Evolutionary conservation across 2,797 vertebrate species (phyloP).

Genomic region (Diglossa cyanea): DNA sequence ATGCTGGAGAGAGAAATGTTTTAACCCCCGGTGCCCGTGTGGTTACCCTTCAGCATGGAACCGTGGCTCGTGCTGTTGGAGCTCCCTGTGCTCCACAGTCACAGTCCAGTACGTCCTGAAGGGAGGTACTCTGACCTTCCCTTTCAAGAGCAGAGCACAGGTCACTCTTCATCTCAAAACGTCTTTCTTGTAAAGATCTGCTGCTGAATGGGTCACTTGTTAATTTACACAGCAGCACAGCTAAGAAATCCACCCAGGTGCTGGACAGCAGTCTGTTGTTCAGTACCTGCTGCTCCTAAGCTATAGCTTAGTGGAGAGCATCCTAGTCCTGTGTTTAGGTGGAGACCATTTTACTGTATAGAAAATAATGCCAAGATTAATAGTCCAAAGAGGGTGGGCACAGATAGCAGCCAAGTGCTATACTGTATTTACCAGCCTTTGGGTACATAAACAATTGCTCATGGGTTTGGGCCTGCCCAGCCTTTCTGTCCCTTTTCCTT

Average conservation of each 20-base stretch:
- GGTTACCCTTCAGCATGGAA: background rate
- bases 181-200: background rate
- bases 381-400: background rate
- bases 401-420: background rate
- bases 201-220: background rate
- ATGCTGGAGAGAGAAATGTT: background rate
- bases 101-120: background rate
- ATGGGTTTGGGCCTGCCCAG: background rate
- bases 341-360: background rate
- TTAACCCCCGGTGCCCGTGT: rapidly evolving
- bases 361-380: background rate
- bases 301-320: background rate
- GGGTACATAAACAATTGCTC: background rate
- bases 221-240: background rate
- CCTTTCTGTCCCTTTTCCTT: background rate
- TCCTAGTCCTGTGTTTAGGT: background rate
- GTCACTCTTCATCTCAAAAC: background rate
- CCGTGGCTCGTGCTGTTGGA: background rate
- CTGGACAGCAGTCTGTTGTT: background rate
- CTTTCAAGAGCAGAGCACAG: background rate
- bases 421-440: background rate
- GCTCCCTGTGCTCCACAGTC: background rate
- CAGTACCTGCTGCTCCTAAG: background rate
- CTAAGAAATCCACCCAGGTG: background rate
- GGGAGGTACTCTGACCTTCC: background rate